These are phyloP conservation scores for Plemyria rubiginata DNA, from an alignment of 2,888 invertebrate species.

Conservation along the genomic window DNA sequence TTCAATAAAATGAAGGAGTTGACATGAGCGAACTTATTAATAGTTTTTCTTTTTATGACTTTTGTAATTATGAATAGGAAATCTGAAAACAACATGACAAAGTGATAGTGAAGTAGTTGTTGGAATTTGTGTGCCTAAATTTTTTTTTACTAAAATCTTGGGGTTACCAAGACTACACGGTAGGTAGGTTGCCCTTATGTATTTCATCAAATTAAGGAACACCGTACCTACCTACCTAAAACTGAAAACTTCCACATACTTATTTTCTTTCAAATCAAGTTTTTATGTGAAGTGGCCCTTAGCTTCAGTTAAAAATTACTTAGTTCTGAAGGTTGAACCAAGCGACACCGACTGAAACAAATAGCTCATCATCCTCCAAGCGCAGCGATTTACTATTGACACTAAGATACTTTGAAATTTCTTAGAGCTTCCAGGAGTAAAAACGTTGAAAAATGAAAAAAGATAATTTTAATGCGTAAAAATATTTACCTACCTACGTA, in stretches of 20 bases:
- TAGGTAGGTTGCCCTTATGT: no score
- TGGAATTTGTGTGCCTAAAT: no score
- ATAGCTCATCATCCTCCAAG: slow-evolving; percentile 51
- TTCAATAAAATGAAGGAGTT: background rate
- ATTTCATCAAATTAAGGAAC: background rate
- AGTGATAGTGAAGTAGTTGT: no score
- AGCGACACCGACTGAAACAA: slow-evolving; percentile 43
- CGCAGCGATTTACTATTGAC: slow-evolving; percentile 33
- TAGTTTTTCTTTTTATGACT: no score
- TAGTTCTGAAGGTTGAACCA: slow-evolving; percentile 12
- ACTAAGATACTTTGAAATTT: slow-evolving; percentile 22
- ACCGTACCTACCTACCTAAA: background rate
- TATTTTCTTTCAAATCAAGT: slow-evolving; percentile 3
- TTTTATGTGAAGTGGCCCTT: background rate
- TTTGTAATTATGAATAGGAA: no score
- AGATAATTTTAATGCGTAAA: no score
- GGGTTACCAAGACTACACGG: no score
- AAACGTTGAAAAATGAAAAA: background rate
- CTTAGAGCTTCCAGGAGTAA: background rate
- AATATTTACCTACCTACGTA: no score
- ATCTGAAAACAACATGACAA: no score
- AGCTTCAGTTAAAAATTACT: slow-evolving; percentile 18
- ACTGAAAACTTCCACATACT: background rate
- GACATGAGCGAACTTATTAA: no score
- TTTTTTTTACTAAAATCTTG: no score